These are phyloP conservation scores for Ceuthmochares aereus DNA, from an alignment of 2,113 vertebrate genomes.

Conservation along the genomic window DNA sequence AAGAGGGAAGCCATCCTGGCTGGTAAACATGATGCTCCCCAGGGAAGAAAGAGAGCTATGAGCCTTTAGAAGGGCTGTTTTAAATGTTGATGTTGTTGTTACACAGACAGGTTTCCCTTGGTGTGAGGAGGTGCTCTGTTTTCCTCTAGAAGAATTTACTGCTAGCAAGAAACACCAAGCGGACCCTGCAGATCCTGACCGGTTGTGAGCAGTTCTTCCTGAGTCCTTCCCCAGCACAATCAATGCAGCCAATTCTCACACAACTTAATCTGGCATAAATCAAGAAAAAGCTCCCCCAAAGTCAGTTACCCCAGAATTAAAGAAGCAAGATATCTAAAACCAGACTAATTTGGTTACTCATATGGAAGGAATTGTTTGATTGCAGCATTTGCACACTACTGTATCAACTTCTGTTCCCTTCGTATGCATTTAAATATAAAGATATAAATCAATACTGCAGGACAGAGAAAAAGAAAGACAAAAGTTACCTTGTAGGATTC, in stretches of 20 bases:
- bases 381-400: constrained; percentile 35
- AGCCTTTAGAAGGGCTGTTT: not conserved
- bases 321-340: not conserved
- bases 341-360: constrained; percentile 16
- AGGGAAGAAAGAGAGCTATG: not conserved
- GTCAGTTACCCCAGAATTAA: not conserved
- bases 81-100: not conserved
- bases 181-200: not conserved
- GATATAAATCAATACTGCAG: constrained; percentile 42
- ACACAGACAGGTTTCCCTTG: not conserved
- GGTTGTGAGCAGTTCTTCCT: not conserved
- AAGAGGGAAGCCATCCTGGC: not conserved
- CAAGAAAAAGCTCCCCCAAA: not conserved
- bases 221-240: not conserved
- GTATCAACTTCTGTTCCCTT: not conserved
- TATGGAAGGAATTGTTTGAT: constrained; percentile 54
- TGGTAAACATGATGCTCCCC: not conserved
- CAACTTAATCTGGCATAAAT: not conserved
- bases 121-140: not conserved
- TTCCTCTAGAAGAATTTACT: not conserved
- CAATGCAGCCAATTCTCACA: not conserved
- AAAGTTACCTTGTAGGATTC: constrained; percentile 49
- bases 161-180: not conserved
- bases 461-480: not conserved
- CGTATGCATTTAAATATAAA: not conserved